Base-by-base conservation (phyloP, 2,888 invertebrate genomes). In the Sarcophaga rosellei region DNA sequence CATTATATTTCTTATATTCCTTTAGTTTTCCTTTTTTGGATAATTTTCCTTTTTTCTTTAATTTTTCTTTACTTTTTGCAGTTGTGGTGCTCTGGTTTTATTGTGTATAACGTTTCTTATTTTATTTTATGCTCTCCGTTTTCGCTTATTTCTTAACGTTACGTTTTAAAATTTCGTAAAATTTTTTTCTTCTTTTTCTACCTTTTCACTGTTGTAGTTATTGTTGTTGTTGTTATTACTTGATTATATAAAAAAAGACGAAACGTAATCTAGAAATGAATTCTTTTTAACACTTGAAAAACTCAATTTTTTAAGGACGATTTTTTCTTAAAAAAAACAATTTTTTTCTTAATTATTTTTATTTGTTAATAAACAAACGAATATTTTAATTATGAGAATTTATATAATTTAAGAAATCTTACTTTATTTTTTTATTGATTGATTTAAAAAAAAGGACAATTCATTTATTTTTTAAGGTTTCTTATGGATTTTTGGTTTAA, bases 201-300 rank as follows among this genome's bases (percentile, higher is more conserved):
- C 57, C 57, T 57, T 57, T 57, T 57, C n/a, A 57, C 6, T 8
- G 35, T 35, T 35, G 61, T 44, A 12, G 35, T 69, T 70, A 59
- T 78, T 74, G 74, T 76, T 69, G 62, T 70, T 80, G 65, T 80
- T 76, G 59, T 82, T 77, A 81, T 78, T 21, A 66, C 74, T 84
- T 86, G 86, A 84, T 86, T 86, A 86, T 86, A 84, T 86, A 86
- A 86, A 86, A 76, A 82, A 73, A 47, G 6, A n/a, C 11, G 10
- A 65, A 45, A 23, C 59, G 20, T 72, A 79, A 86, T 65, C 77
- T 81, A 63, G 69, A 61, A 45, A 62, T 20, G 25, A 77, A 62
- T 73, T 59, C 65, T 63, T 35, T 35, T 35, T 10, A 10, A 35
- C 35, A 35, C 35, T 8, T 35, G n/a, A 35, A 8, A 35, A 35